Evolutionary conservation across 2,797 vertebrate species (phyloP).

Genomic region (Notolepis coatsorum): DNA sequence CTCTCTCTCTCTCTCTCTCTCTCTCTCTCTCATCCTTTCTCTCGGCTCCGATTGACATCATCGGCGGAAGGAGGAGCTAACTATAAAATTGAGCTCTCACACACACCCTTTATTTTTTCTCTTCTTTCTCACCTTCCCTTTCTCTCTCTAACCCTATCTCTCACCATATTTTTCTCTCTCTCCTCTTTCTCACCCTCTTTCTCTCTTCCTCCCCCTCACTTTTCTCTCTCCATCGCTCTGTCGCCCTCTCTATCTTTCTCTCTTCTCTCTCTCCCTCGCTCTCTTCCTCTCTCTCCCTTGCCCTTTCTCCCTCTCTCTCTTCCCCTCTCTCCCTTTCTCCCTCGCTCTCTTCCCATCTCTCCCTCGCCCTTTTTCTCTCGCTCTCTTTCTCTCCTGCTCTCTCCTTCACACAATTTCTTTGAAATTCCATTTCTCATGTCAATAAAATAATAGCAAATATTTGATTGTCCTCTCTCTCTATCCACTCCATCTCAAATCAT

Average conservation of each 20-base stretch:
- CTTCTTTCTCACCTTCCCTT: too few relatives aligned
- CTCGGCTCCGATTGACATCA: conserved; percentile 90
- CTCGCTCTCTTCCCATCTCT: too few relatives aligned
- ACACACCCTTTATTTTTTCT: too few relatives aligned
- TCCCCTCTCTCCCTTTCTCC: not conserved
- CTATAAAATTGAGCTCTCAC: conserved; percentile 71
- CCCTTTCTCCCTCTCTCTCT: not conserved
- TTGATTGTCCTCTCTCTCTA: conserved; percentile 62
- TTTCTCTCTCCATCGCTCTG: too few relatives aligned
- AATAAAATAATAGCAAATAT: conserved; percentile 69
- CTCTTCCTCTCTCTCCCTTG: too few relatives aligned
- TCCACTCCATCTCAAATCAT: conserved; percentile 64
- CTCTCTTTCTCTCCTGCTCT: conserved; percentile 16
- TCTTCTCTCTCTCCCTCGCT: too few relatives aligned
- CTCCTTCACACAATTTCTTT: conserved; percentile 39
- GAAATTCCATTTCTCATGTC: conserved; percentile 51
- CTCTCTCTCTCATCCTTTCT: not conserved
- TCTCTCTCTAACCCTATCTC: too few relatives aligned
- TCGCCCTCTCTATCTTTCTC: too few relatives aligned
- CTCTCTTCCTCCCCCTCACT: too few relatives aligned
- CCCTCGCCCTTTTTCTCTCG: conserved; percentile 31
- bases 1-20: not conserved
- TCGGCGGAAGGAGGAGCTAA: conserved; percentile 81
- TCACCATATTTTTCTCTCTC: too few relatives aligned
- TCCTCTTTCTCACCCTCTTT: too few relatives aligned